Conservation (phyloP, 2,888 invertebrate genomes). For the Troides helena region DNA sequence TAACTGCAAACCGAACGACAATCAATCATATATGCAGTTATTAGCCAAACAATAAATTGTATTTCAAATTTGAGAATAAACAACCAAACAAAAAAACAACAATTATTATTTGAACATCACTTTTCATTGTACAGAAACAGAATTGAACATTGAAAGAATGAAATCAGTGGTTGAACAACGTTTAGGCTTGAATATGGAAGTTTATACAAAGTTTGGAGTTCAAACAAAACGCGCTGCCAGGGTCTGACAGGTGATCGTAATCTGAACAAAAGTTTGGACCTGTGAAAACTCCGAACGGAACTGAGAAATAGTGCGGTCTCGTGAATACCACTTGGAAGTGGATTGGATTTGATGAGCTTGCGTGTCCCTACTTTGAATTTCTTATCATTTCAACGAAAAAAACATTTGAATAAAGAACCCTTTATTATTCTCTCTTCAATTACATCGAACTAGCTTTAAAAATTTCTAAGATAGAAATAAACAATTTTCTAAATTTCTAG, state of each 20-base stretch:
- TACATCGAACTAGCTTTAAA: neutral
- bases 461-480: too few species aligned
- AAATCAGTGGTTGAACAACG: neutral
- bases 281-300: slow-evolving; percentile 54
- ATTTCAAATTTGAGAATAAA: too few species aligned
- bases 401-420: neutral
- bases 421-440: slow-evolving; percentile 28
- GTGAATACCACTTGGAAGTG: slow-evolving; percentile 69
- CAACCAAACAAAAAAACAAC: too few species aligned
- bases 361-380: slow-evolving; percentile 24
- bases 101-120: too few species aligned
- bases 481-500: too few species aligned
- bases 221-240: slow-evolving; percentile 46
- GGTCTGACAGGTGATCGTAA: slow-evolving; percentile 65
- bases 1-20: too few species aligned
- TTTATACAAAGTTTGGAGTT: neutral
- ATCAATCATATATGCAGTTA: too few species aligned
- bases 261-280: slow-evolving; percentile 64
- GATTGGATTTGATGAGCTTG: slow-evolving; percentile 36
- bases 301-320: slow-evolving; percentile 55
- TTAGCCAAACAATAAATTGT: too few species aligned
- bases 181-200: neutral
- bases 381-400: slow-evolving; percentile 2
- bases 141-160: too few species aligned
- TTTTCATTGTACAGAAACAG: too few species aligned